A percentile compares a stretch with the other conserved stretches of the same genome.
Conservation (phyloP, 2,797 vertebrate species). For the Caiman crocodilus region DNA sequence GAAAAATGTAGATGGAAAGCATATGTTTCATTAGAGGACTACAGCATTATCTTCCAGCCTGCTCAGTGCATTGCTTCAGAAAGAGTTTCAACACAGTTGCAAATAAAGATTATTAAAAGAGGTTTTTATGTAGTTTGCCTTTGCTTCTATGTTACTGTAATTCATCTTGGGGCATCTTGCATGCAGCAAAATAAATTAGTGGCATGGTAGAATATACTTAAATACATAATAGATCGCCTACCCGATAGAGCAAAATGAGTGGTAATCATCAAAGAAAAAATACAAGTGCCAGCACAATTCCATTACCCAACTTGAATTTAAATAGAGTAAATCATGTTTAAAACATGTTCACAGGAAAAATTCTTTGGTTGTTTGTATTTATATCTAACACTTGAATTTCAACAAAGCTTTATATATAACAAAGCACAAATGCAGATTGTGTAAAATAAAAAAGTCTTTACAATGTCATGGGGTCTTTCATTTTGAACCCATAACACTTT, state of each 20-base stretch:
- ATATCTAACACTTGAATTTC: background rate
- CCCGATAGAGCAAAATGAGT: background rate
- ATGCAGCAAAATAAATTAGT: background rate
- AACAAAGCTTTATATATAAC: background rate
- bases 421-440: background rate
- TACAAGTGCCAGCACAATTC: background rate
- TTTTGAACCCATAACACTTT: background rate
- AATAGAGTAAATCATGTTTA: background rate
- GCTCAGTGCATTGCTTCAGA: constrained; percentile 14
- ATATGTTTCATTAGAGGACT: background rate
- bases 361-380: background rate
- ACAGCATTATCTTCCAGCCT: background rate
- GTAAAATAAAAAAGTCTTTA: background rate
- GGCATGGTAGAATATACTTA: background rate
- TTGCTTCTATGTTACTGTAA: background rate
- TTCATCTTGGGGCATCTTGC: background rate
- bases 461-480: background rate
- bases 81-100: constrained; percentile 28
- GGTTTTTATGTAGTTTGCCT: constrained; percentile 10
- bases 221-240: background rate
- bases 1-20: background rate
- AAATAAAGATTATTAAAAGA: background rate
- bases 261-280: background rate
- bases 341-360: background rate
- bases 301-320: background rate